phyloP scores from a whole-genome alignment of 2,888 invertebrate species.

The Lycia hirtaria region DNA sequence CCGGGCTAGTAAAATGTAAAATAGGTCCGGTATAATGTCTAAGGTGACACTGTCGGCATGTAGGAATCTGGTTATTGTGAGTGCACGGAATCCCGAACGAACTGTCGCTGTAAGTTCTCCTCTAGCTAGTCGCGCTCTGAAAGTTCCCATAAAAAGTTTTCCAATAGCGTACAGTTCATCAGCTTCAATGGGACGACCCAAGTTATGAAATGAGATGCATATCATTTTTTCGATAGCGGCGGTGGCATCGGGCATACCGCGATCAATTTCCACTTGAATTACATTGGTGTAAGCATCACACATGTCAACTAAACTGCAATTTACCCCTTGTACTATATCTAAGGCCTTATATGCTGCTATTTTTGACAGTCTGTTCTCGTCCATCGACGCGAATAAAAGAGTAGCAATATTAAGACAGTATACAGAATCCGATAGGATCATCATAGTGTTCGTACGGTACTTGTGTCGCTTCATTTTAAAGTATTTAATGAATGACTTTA shows the following conservation, averaged over 20 bases:
- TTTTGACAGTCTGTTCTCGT: conserved; percentile 64
- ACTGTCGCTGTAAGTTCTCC: conserved; percentile 63
- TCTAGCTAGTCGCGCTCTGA: conserved; percentile 69
- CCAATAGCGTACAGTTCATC: conserved; percentile 77
- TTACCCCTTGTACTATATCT: conserved; percentile 63
- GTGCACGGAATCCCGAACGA: conserved; percentile 71
- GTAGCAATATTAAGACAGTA: conserved; percentile 73
- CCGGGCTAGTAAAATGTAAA: conserved; percentile 70
- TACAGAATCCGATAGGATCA: conserved; percentile 65
- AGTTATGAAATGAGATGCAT: conserved; percentile 54
- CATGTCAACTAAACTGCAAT: conserved; percentile 68
- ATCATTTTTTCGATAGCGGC: conserved; percentile 68
- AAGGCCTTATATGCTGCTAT: conserved; percentile 63
- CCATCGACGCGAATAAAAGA: conserved; percentile 62
- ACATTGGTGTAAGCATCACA: conserved; percentile 79
- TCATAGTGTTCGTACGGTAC: conserved; percentile 52
- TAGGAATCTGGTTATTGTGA: conserved; percentile 73
- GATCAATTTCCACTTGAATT: conserved; percentile 74
- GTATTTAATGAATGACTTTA: conserved; percentile 50
- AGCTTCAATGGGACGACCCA: conserved; percentile 63
- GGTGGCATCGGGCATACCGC: conserved; percentile 66
- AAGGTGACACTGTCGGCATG: conserved; percentile 69
- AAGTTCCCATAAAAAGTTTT: conserved; percentile 73
- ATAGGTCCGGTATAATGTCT: conserved; percentile 76
- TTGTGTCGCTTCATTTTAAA: conserved; percentile 57